Evolutionary conservation across 2,888 invertebrate species (phyloP), one percentile per base, ranked within the genome.

Genomic region (Megaustenia siamemsis): DNA sequence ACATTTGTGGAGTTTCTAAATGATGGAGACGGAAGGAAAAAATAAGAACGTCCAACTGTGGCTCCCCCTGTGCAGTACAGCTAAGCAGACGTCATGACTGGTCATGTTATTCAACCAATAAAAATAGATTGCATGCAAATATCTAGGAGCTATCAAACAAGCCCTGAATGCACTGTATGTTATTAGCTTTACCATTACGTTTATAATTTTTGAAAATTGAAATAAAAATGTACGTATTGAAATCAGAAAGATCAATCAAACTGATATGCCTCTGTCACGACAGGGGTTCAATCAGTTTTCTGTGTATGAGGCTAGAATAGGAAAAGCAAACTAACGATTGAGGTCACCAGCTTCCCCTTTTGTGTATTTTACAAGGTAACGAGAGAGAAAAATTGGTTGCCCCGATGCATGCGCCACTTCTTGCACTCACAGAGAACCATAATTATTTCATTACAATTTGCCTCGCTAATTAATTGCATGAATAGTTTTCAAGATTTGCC

Each of bases 51-150:
- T 84, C 84, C 84, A 81, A 53, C 69, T 68, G 1, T 43, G n/a
- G 68, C 76, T 81, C 76, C 85, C 85, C 85, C 76, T 81, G 81
- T 76, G 85, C 81, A 77, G 85, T 85, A 69, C 43, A 68, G 75
- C 56, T 73, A 81, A 66, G 66, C 85, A 85, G 73, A 81, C 85
- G 77, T 32, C 49, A 81, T 81, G 81, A 71, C 60, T 84, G 80
- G 84, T 84, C 80, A 84, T 80, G 84, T 83, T 69, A 83, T 38
- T 78, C n/a, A 68, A 66, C 18, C 49, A 32, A 77, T 32, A 45
- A 45, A 28, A 56, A 73, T 32, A 66, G 38, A n/a, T 18, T 38
- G 21, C 82, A 73, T 82, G 71, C 71, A 82, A 35, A 28, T 60
- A 28, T 35, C 71, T 38, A 38, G 28, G 12, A 10, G 24, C 28